Evolutionary conservation across 1,140 invertebrate species (phyloP), one percentile per base, ranked within the genome.

Genomic region (Ylistrum balloti): DNA sequence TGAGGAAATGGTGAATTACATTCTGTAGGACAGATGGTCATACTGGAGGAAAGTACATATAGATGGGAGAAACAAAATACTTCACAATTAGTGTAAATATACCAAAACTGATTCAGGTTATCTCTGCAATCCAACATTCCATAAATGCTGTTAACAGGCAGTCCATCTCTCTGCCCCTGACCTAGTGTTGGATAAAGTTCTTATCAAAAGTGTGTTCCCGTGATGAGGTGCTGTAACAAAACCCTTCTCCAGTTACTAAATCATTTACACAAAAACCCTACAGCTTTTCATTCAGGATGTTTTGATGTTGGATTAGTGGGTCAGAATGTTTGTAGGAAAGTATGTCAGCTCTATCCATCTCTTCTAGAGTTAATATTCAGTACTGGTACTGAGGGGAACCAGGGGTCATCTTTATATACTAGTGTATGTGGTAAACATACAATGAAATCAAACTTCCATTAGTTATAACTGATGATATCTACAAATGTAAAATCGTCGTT

Each of bases 1-100:
- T 74, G 56, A 74, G 56, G 56, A 74, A 74, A 74, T 74, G 56
- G 56, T 74, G 56, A 74, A 74, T 74, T 74, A 74, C n/a, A 74
- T 74, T 74, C 5, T 74, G 56, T 28, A 28, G 56, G 56, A 74
- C 56, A 74, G 56, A 74, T 74, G 56, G 56, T 17, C 56, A 74
- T 74, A 17, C 41, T 45, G 20, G 9, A 45, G 41, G n/a, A n/a
- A 17, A 74, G 56, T 74, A 74, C 56, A 74, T 74, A 28, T 28
- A 2, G 56, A 17, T 74, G 56, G 56, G 56, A 28, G 41, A 45
- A 45, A 45, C 41, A 45, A 45, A 74, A 74, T 17, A 74, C 56
- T 74, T 22, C n/a, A 28, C 22, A 17, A 74, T 74, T 74, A 28
- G 28, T 74, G 56, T 74, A 28, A 28, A 74, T 74, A 74, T 74